Conservation (phyloP, 2,888 invertebrate genomes). For the Morpho achilles region DNA sequence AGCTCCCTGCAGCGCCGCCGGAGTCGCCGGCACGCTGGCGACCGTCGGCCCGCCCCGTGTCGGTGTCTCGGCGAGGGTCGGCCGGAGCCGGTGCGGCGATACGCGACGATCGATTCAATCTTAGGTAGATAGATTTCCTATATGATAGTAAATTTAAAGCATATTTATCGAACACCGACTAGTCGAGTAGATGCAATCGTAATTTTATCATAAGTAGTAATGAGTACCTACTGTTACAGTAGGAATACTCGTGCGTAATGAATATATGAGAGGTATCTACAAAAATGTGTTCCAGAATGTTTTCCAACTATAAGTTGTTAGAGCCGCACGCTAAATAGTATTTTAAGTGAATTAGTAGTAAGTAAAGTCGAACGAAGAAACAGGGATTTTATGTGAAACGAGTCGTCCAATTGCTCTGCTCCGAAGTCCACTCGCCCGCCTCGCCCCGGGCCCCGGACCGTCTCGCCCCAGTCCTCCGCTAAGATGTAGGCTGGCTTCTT, state of each 20-base stretch:
- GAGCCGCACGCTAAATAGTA: conserved; percentile 39
- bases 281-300: conserved; percentile 69
- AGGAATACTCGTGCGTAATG: too few relatives aligned
- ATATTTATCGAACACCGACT: conserved; percentile 72
- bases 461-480: too few relatives aligned
- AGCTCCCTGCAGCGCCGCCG: too few relatives aligned
- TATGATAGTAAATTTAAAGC: conserved; percentile 32
- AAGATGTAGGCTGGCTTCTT: too few relatives aligned
- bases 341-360: conserved; percentile 30
- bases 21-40: too few relatives aligned
- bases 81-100: too few relatives aligned
- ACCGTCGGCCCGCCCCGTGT: too few relatives aligned
- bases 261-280: conserved; percentile 32
- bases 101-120: not conserved
- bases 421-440: not conserved
- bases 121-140: conserved; percentile 17
- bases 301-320: conserved; percentile 59
- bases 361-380: conserved; percentile 54
- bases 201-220: conserved; percentile 36
- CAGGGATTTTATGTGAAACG: conserved; percentile 62
- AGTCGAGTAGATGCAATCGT: conserved; percentile 59
- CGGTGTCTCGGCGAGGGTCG: too few relatives aligned
- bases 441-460: too few relatives aligned
- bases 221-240: conserved; percentile 12
- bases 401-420: conserved; percentile 29